Percentiles rank a stretch among this genome's conserved stretches.
These are phyloP conservation scores for Clangula hyemalis DNA, from an alignment of 2,797 vertebrate genomes.

Conservation along the genomic window DNA sequence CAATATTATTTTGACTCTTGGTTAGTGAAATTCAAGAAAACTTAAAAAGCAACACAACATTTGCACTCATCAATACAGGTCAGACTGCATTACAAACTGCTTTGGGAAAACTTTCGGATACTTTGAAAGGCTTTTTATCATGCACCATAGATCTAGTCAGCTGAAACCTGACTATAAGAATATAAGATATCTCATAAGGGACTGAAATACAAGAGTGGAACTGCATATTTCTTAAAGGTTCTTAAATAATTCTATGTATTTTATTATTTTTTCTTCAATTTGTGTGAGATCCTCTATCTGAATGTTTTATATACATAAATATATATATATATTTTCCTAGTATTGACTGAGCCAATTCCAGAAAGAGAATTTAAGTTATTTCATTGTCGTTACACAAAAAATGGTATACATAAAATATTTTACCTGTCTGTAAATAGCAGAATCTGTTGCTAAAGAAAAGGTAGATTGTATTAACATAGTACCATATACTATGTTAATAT, in stretches of 20 bases:
- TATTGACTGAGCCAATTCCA: neutral
- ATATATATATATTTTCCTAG: neutral
- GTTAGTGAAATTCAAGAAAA: neutral
- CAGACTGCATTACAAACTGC: neutral
- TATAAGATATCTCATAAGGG: neutral
- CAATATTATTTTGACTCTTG: neutral
- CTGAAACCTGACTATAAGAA: neutral
- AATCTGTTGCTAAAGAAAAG: neutral
- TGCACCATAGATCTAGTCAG: neutral
- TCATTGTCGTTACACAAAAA: neutral
- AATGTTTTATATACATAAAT: neutral
- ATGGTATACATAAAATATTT: neutral
- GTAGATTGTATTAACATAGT: neutral
- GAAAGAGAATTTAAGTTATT: neutral
- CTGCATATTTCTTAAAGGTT: neutral
- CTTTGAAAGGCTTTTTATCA: neutral
- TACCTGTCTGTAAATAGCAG: neutral
- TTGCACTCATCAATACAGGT: neutral
- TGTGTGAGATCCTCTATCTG: neutral
- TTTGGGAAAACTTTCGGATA: neutral
- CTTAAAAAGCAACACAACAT: neutral
- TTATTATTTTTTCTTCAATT: neutral
- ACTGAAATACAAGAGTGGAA: neutral
- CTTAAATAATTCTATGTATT: neutral
- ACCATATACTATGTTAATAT: neutral